Percentiles rank a stretch among this genome's conserved stretches.
These are phyloP conservation scores for Drosophila nr. fundita DNA, from an alignment of 2,888 invertebrate genomes.

Conservation along the genomic window DNA sequence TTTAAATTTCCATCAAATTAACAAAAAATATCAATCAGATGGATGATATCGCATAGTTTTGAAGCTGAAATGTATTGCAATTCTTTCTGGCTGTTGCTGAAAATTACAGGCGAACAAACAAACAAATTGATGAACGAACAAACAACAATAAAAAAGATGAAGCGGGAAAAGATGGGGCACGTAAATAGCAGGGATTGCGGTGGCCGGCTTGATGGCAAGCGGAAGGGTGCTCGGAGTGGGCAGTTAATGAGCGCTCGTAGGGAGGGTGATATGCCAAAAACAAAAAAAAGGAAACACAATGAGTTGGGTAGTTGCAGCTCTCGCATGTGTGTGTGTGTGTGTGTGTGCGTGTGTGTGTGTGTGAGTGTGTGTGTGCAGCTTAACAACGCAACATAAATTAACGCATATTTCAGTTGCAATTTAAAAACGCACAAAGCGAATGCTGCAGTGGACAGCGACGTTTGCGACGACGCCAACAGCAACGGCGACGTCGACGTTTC, in stretches of 20 bases:
- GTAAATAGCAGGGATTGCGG: slow-evolving; percentile 26
- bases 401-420: slow-evolving; percentile 79
- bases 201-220: background rate
- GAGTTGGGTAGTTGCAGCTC: slow-evolving; percentile 1
- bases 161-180: background rate
- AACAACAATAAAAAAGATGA: background rate
- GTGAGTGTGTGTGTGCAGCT: slow-evolving; percentile 44
- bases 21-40: slow-evolving; percentile 40
- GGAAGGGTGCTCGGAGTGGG: slow-evolving; percentile 26
- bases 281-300: slow-evolving; percentile 10
- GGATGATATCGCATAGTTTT: slow-evolving; percentile 39
- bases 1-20: slow-evolving; percentile 35
- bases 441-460: slow-evolving; percentile 56
- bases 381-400: slow-evolving; percentile 74
- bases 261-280: slow-evolving; percentile 20
- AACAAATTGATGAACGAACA: slow-evolving; percentile 32
- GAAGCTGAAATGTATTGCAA: slow-evolving; percentile 32
- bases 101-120: slow-evolving; percentile 35
- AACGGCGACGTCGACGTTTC: slow-evolving; percentile 65
- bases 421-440: slow-evolving; percentile 77
- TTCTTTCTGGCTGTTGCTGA: slow-evolving; percentile 28
- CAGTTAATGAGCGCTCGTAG: slow-evolving; percentile 46
- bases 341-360: slow-evolving; percentile 9
- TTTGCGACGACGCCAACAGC: slow-evolving; percentile 19
- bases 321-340: background rate